phyloP scores from a whole-genome alignment of 2,113 vertebrate species.

The Cinclus cinclus region DNA sequence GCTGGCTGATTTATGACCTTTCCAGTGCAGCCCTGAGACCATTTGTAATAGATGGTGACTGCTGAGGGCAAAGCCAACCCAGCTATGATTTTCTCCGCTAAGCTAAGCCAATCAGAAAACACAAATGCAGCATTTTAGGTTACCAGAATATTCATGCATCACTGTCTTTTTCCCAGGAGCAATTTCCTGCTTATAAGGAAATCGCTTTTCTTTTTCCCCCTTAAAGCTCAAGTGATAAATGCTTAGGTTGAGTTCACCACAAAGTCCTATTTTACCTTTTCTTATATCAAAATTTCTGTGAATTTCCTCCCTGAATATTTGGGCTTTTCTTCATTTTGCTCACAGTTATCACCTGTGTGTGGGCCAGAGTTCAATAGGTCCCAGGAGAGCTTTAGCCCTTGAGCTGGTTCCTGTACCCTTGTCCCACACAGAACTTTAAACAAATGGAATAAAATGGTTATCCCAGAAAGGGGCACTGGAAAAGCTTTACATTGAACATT shows the following conservation, averaged over 20 bases:
- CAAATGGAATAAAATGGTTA: not conserved
- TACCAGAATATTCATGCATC: not conserved
- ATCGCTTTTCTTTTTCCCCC: not conserved
- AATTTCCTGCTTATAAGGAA: not conserved
- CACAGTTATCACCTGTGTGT: not conserved
- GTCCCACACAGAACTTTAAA: not conserved
- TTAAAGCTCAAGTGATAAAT: not conserved
- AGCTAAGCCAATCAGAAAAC: not conserved
- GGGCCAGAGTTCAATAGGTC: not conserved
- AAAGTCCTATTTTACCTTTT: not conserved
- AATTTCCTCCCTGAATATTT: not conserved
- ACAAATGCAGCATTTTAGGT: not conserved
- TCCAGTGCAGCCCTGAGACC: not conserved
- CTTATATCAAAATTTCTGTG: not conserved
- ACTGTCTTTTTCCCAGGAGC: conserved; percentile 1
- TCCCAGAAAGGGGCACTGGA: not conserved
- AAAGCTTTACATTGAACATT: not conserved
- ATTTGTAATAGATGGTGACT: not conserved
- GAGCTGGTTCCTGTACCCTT: not conserved
- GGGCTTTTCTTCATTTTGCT: not conserved
- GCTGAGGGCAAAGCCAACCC: conserved; percentile 6
- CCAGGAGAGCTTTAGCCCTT: not conserved
- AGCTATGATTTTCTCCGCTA: not conserved
- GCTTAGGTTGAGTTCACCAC: not conserved
- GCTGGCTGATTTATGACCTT: not conserved